Evolutionary conservation across 1,140 invertebrate genomes (phyloP).

Genomic region (Mya arenaria): DNA sequence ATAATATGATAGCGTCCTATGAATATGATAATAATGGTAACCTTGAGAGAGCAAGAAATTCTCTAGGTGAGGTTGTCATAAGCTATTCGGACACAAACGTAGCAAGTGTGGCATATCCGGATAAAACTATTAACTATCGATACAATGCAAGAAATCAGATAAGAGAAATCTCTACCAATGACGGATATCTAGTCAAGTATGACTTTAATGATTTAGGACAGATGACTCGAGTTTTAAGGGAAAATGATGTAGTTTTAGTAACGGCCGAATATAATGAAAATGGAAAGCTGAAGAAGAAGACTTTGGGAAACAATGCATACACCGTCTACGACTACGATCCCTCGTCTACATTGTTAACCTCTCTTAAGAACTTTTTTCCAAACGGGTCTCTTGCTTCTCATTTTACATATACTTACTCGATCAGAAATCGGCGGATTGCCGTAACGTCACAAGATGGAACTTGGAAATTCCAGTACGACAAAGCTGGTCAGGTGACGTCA

Average conservation of each 20-base stretch:
- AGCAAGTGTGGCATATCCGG: neutral
- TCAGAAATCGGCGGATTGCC: neutral
- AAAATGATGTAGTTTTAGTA: neutral
- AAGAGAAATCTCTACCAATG: neutral
- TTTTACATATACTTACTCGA: constrained; percentile 13
- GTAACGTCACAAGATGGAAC: constrained; percentile 4
- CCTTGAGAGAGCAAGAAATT: neutral
- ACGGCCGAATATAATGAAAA: neutral
- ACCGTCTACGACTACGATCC: neutral
- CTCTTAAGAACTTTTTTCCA: neutral
- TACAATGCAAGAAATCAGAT: neutral
- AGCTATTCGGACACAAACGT: neutral
- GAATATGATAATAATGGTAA: constrained; percentile 11
- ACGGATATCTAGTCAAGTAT: neutral
- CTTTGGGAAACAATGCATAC: neutral
- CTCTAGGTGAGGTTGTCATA: neutral
- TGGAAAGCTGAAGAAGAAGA: neutral
- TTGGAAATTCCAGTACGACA: constrained; percentile 25
- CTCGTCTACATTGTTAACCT: neutral
- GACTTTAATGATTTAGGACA: neutral
- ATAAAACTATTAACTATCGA: neutral
- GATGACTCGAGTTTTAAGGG: neutral
- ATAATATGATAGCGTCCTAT: neutral
- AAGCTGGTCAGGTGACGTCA: neutral
- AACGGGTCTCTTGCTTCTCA: constrained; percentile 13